Conservation (phyloP, 2,888 invertebrate species). For the Torymus aiolomorphi region DNA sequence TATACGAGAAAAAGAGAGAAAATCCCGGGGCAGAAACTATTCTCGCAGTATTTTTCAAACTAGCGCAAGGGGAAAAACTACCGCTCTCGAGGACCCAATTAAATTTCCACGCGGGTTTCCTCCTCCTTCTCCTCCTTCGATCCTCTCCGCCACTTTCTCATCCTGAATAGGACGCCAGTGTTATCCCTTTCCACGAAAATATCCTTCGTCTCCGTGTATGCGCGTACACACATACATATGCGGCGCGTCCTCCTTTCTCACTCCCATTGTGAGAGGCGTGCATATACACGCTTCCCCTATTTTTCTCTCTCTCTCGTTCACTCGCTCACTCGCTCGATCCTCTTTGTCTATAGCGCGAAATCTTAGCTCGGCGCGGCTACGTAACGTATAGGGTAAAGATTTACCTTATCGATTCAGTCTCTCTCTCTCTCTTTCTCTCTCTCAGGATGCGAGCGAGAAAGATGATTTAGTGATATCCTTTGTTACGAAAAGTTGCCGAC, state of each 20-base stretch:
- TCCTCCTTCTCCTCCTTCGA: constrained; percentile 1
- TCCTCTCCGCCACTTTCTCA: not conserved
- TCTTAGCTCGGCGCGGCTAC: constrained; percentile 22
- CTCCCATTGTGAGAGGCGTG: constrained; percentile 12
- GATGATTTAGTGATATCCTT: constrained; percentile 38
- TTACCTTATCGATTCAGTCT: constrained; percentile 28
- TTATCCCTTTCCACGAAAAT: too few species aligned
- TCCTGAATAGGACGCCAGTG: not conserved
- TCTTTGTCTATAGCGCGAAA: constrained; percentile 25
- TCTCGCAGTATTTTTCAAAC: constrained; percentile 30
- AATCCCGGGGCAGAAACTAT: not conserved
- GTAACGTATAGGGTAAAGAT: constrained; percentile 34
- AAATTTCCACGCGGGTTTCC: constrained; percentile 36
- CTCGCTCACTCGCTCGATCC: not conserved
- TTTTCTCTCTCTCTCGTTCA: too few species aligned
- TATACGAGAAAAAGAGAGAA: too few species aligned
- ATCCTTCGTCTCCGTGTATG: too few species aligned
- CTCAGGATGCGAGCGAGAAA: not conserved
- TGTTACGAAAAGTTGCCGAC: constrained; percentile 34
- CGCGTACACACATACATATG: too few species aligned
- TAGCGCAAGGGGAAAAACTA: not conserved
- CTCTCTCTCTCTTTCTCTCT: too few species aligned
- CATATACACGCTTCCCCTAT: not conserved
- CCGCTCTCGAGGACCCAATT: constrained; percentile 41
- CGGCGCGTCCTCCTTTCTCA: not conserved